Conservation (phyloP, 1,140 invertebrate species). For the Trissolcus basalis region DNA sequence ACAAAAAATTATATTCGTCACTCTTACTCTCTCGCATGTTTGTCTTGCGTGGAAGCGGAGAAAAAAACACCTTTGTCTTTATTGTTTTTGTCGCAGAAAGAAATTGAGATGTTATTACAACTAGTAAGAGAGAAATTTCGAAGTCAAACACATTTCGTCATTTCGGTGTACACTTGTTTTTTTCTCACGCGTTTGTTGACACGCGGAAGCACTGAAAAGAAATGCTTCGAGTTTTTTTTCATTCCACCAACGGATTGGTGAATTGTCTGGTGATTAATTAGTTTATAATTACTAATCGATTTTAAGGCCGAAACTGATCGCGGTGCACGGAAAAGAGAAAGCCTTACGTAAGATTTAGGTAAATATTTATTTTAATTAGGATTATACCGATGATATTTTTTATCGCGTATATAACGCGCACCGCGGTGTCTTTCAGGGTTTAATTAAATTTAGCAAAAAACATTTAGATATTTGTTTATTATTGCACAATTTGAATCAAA, state of each 20-base stretch:
- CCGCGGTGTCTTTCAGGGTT: too few relatives aligned
- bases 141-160: conserved; percentile 17
- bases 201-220: too few relatives aligned
- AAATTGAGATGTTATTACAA: conserved; percentile 4
- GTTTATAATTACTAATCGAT: conserved; percentile 19
- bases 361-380: conserved; percentile 10
- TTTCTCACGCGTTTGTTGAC: too few relatives aligned
- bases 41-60: too few relatives aligned
- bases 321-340: background rate
- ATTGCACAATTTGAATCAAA: too few relatives aligned
- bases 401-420: too few relatives aligned
- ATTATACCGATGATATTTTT: too few relatives aligned
- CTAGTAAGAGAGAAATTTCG: conserved; percentile 13
- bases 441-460: too few relatives aligned
- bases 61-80: background rate
- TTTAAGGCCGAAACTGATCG: background rate
- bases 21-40: background rate
- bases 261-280: conserved; percentile 14
- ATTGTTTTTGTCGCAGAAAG: background rate
- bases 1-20: background rate
- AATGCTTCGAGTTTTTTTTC: too few relatives aligned
- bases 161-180: background rate
- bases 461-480: too few relatives aligned
- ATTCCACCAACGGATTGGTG: background rate
- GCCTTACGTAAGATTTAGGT: conserved; percentile 6